These are phyloP conservation scores for Brachystomella parvula DNA, from an alignment of 1,140 invertebrate species.

Conservation along the genomic window DNA sequence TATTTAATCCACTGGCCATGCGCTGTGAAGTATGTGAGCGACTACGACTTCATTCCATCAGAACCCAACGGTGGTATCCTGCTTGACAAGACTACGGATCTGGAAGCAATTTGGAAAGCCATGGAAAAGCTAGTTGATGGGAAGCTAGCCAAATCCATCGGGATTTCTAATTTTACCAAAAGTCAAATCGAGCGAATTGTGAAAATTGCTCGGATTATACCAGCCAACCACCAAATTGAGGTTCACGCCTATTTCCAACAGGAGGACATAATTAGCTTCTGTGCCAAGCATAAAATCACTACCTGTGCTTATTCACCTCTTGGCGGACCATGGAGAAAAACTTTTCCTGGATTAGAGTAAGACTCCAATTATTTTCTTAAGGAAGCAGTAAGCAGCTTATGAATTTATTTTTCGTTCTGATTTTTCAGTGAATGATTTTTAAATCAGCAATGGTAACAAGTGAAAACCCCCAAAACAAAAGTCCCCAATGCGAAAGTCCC, in stretches of 20 bases:
- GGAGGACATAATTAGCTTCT: constrained; percentile 42
- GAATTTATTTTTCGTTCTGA: too few species aligned
- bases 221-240: constrained; percentile 47
- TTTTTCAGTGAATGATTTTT: too few species aligned
- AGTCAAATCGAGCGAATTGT: constrained; percentile 48
- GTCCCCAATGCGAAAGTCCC: too few species aligned
- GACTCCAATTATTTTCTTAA: too few species aligned
- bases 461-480: too few species aligned
- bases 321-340: constrained; percentile 54
- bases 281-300: constrained; percentile 42
- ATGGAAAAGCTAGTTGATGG: constrained; percentile 39
- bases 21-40: constrained; percentile 38
- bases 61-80: constrained; percentile 11
- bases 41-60: constrained; percentile 32
- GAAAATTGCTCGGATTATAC: constrained; percentile 45
- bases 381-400: too few species aligned
- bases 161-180: constrained; percentile 53
- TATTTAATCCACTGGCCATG: constrained; percentile 49
- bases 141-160: constrained; percentile 41
- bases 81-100: constrained; percentile 18
- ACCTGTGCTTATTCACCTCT: constrained; percentile 76
- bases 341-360: constrained; percentile 3
- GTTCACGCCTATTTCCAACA: constrained; percentile 48
- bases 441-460: too few species aligned
- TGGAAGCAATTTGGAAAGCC: constrained; percentile 41